phyloP scores from a whole-genome alignment of 2,797 vertebrate species.

The Chaenodraco wilsoni region DNA sequence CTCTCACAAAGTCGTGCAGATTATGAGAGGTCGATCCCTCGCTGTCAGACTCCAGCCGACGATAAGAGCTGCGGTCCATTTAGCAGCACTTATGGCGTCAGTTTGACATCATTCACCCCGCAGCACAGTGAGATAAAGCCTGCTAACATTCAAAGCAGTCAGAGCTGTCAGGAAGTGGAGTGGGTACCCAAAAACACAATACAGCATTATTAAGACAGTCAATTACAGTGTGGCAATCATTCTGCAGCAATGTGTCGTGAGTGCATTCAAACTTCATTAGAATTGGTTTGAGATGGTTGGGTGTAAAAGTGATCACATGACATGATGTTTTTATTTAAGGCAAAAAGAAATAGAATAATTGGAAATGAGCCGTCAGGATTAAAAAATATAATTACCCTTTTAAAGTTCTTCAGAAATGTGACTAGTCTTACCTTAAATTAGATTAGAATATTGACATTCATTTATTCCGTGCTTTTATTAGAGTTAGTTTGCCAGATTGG shows the following conservation, averaged over 20 bases:
- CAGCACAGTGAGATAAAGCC: slow-evolving; percentile 62
- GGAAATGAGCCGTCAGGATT: neutral
- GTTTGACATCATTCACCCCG: slow-evolving; percentile 54
- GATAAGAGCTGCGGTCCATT: slow-evolving; percentile 39
- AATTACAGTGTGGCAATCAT: slow-evolving; percentile 49
- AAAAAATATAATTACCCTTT: too few species aligned
- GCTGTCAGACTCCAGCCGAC: slow-evolving; percentile 22
- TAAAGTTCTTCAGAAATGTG: too few species aligned
- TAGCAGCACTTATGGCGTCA: slow-evolving; percentile 45
- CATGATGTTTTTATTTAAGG: neutral
- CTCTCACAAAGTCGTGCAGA: slow-evolving; percentile 34
- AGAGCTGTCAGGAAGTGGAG: slow-evolving; percentile 50
- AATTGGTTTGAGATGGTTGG: neutral
- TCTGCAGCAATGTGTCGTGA: slow-evolving; percentile 34
- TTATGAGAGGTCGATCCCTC: slow-evolving; percentile 31
- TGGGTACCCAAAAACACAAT: slow-evolving; percentile 60
- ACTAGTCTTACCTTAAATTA: too few species aligned
- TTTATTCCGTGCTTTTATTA: too few species aligned
- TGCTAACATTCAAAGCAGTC: slow-evolving; percentile 71
- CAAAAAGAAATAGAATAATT: neutral
- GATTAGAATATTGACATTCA: too few species aligned
- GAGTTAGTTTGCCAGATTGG: too few species aligned
- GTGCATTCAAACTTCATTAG: slow-evolving; percentile 12
- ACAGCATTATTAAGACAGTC: slow-evolving; percentile 73
- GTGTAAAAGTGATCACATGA: neutral